phyloP scores from a whole-genome alignment of 1,140 invertebrate genomes.

The Orchesella cincta region DNA sequence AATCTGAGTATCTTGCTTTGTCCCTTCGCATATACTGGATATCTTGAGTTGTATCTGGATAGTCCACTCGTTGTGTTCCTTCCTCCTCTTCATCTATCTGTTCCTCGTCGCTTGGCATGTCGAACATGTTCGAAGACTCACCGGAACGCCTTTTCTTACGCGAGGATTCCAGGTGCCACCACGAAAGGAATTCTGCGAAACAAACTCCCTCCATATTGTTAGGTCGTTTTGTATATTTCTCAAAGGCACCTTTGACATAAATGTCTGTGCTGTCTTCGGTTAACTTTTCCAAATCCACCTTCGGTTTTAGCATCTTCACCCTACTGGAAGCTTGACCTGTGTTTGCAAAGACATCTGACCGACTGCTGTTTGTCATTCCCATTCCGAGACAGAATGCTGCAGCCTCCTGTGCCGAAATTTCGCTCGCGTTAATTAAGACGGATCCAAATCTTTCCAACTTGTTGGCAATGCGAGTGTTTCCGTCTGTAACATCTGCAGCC shows the following conservation, averaged over 20 bases:
- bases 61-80: background rate
- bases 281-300: background rate
- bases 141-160: too few species aligned
- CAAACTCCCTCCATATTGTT: background rate
- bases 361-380: constrained; percentile 43
- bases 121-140: too few species aligned
- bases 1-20: background rate
- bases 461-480: constrained; percentile 35
- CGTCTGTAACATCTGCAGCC: background rate
- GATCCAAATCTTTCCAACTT: constrained; percentile 51
- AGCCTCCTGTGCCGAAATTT: constrained; percentile 53
- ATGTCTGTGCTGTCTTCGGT: background rate
- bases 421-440: constrained; percentile 51
- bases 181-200: background rate
- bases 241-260: background rate
- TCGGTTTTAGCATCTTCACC: background rate
- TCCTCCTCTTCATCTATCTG: background rate
- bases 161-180: too few species aligned
- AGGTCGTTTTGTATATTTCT: background rate
- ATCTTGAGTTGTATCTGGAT: too few species aligned
- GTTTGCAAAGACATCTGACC: constrained; percentile 38
- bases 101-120: too few species aligned
- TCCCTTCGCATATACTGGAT: background rate
- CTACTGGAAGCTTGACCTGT: too few species aligned
- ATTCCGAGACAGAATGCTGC: constrained; percentile 49